A percentile compares a stretch with the other conserved stretches of the same genome.
These are phyloP conservation scores for Micropoecilia bifurca DNA, from an alignment of 2,797 vertebrate species.

Conservation along the genomic window DNA sequence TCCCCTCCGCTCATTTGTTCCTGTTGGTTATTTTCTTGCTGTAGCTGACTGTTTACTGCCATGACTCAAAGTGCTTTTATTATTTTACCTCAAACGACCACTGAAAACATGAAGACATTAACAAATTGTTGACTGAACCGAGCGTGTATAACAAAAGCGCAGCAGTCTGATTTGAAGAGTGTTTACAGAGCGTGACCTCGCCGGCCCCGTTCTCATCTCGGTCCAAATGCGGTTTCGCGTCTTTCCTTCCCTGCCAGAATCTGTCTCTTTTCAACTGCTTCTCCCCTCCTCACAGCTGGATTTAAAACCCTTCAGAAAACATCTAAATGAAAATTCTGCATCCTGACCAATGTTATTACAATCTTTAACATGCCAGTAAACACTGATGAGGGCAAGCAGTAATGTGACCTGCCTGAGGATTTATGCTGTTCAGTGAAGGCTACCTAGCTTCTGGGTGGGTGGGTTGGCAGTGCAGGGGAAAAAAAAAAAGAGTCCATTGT, in stretches of 20 bases:
- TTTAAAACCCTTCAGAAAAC: slow-evolving; percentile 62
- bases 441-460: slow-evolving; percentile 59
- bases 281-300: slow-evolving; percentile 58
- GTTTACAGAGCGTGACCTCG: slow-evolving; percentile 76
- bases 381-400: slow-evolving; percentile 81
- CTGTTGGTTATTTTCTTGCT: slow-evolving; percentile 55
- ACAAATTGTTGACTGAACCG: slow-evolving; percentile 70
- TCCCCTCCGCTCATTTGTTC: slow-evolving; percentile 43
- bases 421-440: slow-evolving; percentile 59
- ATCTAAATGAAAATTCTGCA: slow-evolving; percentile 77
- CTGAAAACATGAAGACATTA: slow-evolving; percentile 69
- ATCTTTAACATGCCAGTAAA: slow-evolving; percentile 83
- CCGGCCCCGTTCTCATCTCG: slow-evolving; percentile 66
- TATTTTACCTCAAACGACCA: slow-evolving; percentile 73
- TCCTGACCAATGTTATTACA: slow-evolving; percentile 82
- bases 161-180: slow-evolving; percentile 71
- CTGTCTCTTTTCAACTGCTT: slow-evolving; percentile 63
- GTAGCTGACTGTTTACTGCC: slow-evolving; percentile 65
- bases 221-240: slow-evolving; percentile 75
- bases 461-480: slow-evolving; percentile 40
- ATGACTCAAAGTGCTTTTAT: slow-evolving; percentile 70
- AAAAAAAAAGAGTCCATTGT: slow-evolving; percentile 77
- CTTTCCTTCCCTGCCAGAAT: slow-evolving; percentile 63
- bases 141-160: slow-evolving; percentile 71
- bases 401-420: slow-evolving; percentile 79